These are phyloP conservation scores for Melanogrammus aeglefinus DNA, from an alignment of 2,797 vertebrate species.

Conservation along the genomic window DNA sequence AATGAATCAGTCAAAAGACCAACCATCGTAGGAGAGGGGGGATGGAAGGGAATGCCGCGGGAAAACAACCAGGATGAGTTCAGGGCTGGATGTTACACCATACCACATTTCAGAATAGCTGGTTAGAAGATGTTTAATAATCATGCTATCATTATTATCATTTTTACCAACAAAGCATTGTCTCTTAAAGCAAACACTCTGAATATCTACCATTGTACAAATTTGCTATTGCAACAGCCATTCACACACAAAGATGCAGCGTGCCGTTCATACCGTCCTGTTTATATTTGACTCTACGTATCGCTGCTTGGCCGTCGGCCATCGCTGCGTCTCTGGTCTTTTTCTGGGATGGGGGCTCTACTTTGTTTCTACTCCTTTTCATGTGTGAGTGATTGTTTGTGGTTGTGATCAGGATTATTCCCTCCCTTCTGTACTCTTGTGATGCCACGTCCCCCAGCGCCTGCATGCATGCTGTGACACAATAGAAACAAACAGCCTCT, in stretches of 20 bases:
- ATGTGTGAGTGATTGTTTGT: neutral
- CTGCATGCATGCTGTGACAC: slow-evolving; percentile 47
- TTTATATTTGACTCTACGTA: neutral
- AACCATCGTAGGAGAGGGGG: neutral
- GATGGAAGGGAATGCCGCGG: neutral
- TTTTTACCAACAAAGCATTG: neutral
- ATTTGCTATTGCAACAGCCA: neutral
- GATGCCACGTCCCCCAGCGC: slow-evolving; percentile 13
- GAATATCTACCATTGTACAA: neutral
- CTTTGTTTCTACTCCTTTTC: neutral
- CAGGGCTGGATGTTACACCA: neutral
- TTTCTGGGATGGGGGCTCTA: neutral
- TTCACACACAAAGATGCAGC: neutral
- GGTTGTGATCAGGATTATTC: neutral
- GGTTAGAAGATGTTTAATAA: neutral
- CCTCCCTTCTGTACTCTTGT: neutral
- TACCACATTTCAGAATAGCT: neutral
- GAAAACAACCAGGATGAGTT: no score
- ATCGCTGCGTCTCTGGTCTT: neutral
- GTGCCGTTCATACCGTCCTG: neutral
- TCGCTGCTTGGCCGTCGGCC: neutral
- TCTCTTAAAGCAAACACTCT: neutral
- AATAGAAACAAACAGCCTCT: slow-evolving; percentile 59
- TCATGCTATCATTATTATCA: neutral
- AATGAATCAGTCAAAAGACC: neutral